These are phyloP conservation scores for Dipus sagitta DNA, from an alignment of 2,797 vertebrate genomes.

Conservation along the genomic window DNA sequence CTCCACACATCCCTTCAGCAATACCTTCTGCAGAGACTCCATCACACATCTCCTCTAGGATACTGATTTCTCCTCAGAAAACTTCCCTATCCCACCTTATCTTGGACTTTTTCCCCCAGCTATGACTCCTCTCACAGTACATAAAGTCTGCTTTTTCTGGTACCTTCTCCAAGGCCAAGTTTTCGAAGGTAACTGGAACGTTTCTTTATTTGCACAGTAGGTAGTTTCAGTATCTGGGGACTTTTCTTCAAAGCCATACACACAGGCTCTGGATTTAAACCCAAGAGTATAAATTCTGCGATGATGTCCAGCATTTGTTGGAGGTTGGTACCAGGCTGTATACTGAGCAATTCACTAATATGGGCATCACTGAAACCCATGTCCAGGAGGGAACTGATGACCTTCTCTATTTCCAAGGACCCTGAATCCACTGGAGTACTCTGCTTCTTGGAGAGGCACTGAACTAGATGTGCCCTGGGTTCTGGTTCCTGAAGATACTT, in stretches of 20 bases:
- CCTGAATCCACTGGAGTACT: not conserved
- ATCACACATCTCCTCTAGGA: not conserved
- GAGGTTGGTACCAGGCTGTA: constrained; percentile 64
- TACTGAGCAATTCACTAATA: constrained; percentile 81
- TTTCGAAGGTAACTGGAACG: constrained; percentile 91
- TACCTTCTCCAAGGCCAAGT: constrained; percentile 94
- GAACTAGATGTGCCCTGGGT: not conserved
- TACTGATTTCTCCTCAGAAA: not conserved
- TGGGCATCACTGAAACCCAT: constrained; percentile 92
- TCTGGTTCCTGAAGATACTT: not conserved
- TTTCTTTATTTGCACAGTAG: constrained; percentile 86
- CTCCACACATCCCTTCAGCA: not conserved
- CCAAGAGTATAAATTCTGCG: constrained; percentile 89
- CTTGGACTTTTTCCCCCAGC: not conserved
- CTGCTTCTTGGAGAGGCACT: not conserved
- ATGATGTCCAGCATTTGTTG: constrained; percentile 82
- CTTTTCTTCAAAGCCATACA: constrained; percentile 88
- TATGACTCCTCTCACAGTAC: not conserved
- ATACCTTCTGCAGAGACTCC: not conserved
- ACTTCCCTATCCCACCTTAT: not conserved
- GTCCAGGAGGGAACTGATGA: constrained; percentile 83
- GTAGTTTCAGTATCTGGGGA: constrained; percentile 89
- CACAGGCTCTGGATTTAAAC: constrained; percentile 89
- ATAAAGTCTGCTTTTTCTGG: not conserved
- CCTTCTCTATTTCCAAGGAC: constrained; percentile 22